Evolutionary conservation across 2,797 vertebrate genomes (phyloP).

Genomic region (Jordanella pulchra): DNA sequence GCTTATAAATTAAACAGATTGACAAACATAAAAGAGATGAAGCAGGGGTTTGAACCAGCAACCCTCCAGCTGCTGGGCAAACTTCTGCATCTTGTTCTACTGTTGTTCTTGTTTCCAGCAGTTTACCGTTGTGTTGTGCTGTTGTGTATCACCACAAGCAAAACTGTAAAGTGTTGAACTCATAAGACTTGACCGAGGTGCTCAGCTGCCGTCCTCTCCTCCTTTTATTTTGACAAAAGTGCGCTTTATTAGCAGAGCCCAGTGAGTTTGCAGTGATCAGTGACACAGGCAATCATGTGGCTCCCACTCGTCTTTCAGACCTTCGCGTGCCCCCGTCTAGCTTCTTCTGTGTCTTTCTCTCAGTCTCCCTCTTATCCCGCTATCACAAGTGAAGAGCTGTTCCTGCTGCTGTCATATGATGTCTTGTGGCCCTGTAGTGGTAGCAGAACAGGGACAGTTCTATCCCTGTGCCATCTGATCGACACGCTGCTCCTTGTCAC

Average conservation of each 20-base stretch:
- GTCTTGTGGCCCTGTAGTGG: slow-evolving; percentile 85
- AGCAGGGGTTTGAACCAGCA: no score
- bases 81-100: no score
- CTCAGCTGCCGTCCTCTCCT: slow-evolving; percentile 8
- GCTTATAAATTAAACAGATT: no score
- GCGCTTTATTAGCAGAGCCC: slow-evolving; percentile 56
- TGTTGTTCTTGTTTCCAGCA: slow-evolving; percentile 12
- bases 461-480: slow-evolving; percentile 86
- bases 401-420: slow-evolving; percentile 90
- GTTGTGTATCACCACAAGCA: slow-evolving; percentile 17
- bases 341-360: slow-evolving; percentile 32
- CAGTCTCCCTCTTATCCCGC: slow-evolving; percentile 37
- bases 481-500: slow-evolving; percentile 81
- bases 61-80: no score
- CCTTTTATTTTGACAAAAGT: slow-evolving; percentile 55
- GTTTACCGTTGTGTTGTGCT: slow-evolving; percentile 47
- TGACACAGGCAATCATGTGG: slow-evolving; percentile 73
- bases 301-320: slow-evolving; percentile 59
- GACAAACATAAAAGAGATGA: no score
- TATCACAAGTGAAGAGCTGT: slow-evolving; percentile 80
- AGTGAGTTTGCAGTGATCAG: slow-evolving; percentile 57
- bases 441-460: slow-evolving; percentile 92
- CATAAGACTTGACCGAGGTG: slow-evolving; percentile 18
- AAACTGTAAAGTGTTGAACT: slow-evolving; percentile 31
- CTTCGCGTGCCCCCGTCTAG: slow-evolving; percentile 60